phyloP scores from a whole-genome alignment of 2,113 vertebrate species.

The Thinocorus orbignyianus region DNA sequence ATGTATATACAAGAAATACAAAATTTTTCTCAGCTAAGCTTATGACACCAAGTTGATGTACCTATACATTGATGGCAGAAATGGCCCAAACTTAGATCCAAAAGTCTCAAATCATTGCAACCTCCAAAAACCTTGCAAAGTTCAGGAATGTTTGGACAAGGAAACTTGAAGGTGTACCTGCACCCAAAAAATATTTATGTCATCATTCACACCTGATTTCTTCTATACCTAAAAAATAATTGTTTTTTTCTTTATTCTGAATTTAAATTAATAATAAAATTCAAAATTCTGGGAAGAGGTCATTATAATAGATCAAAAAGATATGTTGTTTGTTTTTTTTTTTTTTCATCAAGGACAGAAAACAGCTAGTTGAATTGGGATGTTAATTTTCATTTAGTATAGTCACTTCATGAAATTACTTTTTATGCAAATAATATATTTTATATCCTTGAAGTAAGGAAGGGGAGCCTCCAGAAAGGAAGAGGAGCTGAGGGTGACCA shows the following conservation, averaged over 20 bases:
- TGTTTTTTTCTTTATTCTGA: not conserved
- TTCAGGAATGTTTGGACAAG: not conserved
- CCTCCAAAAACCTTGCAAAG: not conserved
- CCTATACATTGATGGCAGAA: not conserved
- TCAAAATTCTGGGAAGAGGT: not conserved
- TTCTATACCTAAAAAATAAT: not conserved
- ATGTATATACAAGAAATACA: not conserved
- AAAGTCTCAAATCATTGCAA: not conserved
- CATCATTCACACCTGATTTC: not conserved
- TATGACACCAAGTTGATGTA: not conserved
- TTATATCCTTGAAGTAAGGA: not conserved
- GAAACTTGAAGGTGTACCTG: not conserved
- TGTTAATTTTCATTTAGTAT: not conserved
- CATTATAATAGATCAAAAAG: not conserved
- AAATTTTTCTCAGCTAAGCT: not conserved
- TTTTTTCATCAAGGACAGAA: not conserved
- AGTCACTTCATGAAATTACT: not conserved
- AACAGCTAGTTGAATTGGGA: not conserved
- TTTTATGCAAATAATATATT: not conserved
- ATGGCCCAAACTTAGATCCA: not conserved
- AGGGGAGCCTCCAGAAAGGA: not conserved
- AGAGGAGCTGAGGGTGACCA: not conserved
- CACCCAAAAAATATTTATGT: not conserved
- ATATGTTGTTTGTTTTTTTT: rapidly evolving
- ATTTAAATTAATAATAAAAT: not conserved